These are phyloP conservation scores for Watsonalla cultraria DNA, from an alignment of 2,888 invertebrate genomes.

Conservation along the genomic window DNA sequence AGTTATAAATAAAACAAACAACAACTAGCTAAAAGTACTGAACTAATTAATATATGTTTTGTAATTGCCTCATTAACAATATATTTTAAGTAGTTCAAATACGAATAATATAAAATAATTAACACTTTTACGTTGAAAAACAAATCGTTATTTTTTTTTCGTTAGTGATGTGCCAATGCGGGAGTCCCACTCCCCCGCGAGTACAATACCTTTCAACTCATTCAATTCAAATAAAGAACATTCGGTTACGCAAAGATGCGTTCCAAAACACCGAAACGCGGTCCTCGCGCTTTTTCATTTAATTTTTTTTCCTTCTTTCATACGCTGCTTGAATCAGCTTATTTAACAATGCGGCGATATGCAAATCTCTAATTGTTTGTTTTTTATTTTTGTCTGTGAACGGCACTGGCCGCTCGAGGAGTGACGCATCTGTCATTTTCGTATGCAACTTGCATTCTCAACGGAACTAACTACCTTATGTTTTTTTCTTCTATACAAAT, in stretches of 20 bases:
- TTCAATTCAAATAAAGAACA: conserved; percentile 59
- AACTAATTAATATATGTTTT: no score
- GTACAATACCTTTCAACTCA: conserved; percentile 34
- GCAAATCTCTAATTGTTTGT: conserved; percentile 71
- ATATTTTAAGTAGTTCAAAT: no score
- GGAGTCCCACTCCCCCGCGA: conserved; percentile 19
- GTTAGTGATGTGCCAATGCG: not conserved
- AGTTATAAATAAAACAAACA: no score
- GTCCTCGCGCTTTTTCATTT: conserved; percentile 24
- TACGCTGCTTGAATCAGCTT: conserved; percentile 45
- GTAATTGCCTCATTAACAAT: not conserved
- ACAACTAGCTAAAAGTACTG: no score
- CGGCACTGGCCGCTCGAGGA: conserved; percentile 36
- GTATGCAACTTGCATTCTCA: conserved; percentile 58
- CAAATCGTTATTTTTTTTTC: not conserved
- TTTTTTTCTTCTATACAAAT: no score
- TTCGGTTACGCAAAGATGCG: conserved; percentile 65
- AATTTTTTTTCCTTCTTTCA: conserved; percentile 46
- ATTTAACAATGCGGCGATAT: conserved; percentile 50
- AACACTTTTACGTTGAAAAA: not conserved
- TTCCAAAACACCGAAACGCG: conserved; percentile 46
- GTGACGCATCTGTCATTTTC: conserved; percentile 74
- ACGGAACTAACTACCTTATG: no score
- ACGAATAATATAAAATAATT: no score
- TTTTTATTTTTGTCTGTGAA: conserved; percentile 33